phyloP scores from a whole-genome alignment of 2,888 invertebrate genomes.

The Carcina quercana region DNA sequence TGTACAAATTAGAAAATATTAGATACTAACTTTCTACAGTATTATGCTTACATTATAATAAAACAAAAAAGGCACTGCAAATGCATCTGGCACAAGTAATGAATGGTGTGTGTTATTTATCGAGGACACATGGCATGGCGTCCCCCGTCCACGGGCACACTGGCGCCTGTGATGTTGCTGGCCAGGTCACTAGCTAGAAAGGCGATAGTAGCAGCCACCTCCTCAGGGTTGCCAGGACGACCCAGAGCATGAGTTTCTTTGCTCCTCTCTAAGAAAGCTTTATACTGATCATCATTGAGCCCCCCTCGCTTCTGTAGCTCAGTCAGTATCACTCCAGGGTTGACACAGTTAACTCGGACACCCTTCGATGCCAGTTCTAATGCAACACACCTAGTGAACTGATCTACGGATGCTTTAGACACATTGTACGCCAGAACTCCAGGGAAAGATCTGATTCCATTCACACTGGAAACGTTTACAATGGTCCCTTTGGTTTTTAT shows the following conservation, averaged over 20 bases:
- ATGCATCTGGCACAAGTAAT: too few species aligned
- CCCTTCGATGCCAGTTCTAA: constrained; percentile 88
- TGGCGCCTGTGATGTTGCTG: constrained; percentile 93
- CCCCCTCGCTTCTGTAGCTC: constrained; percentile 92
- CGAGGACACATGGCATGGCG: constrained; percentile 95
- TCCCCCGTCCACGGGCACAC: constrained; percentile 95
- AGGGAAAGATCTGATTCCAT: constrained; percentile 92
- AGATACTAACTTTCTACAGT: too few species aligned
- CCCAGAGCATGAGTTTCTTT: constrained; percentile 95
- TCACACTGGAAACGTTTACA: constrained; percentile 96
- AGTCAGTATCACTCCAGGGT: constrained; percentile 94
- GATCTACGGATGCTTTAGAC: constrained; percentile 95
- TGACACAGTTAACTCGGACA: constrained; percentile 93
- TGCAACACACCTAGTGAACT: constrained; percentile 94
- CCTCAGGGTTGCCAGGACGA: constrained; percentile 86
- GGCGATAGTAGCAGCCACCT: constrained; percentile 92
- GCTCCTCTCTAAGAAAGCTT: constrained; percentile 86
- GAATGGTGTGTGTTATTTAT: too few species aligned
- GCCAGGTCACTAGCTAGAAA: constrained; percentile 93
- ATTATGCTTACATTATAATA: too few species aligned
- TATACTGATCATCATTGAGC: constrained; percentile 86
- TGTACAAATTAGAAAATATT: too few species aligned
- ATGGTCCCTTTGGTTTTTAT: constrained; percentile 90
- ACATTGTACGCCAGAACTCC: constrained; percentile 93
- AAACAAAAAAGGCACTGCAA: too few species aligned